These are phyloP conservation scores for Phenganax subtilis DNA, from an alignment of 92 coral and sea anemone species.

Conservation along the genomic window DNA sequence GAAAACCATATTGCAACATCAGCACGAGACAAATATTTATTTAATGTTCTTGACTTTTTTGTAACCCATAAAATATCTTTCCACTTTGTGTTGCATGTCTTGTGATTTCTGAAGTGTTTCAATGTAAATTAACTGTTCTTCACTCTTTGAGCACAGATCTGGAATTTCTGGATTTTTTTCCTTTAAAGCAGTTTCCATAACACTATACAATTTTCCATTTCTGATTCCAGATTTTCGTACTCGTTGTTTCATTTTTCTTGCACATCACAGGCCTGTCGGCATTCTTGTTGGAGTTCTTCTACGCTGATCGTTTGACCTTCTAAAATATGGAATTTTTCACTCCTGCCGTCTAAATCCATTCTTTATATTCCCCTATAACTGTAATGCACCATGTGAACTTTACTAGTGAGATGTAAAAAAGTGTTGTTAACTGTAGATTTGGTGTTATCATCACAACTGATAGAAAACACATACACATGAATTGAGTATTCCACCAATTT, in stretches of 20 bases:
- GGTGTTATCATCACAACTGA: conserved; percentile 43
- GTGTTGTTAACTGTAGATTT: conserved; percentile 45
- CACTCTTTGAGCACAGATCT: conserved; percentile 45
- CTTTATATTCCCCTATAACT: conserved; percentile 49
- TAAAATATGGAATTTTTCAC: conserved; percentile 50
- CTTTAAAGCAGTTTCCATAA: conserved; percentile 45
- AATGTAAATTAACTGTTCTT: conserved; percentile 44
- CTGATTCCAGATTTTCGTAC: conserved; percentile 47
- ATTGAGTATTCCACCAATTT: conserved; percentile 49
- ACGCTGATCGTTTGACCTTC: conserved; percentile 53
- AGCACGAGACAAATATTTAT: conserved; percentile 46
- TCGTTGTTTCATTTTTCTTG: conserved; percentile 49
- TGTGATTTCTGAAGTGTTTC: conserved; percentile 33
- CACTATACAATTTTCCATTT: conserved; percentile 50
- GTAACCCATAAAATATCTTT: conserved; percentile 46
- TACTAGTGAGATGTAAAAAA: conserved; percentile 49
- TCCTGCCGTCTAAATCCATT: conserved; percentile 44
- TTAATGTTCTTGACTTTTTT: conserved; percentile 56
- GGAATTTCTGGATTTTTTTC: conserved; percentile 46
- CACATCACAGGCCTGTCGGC: conserved; percentile 44
- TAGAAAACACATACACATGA: too few relatives aligned
- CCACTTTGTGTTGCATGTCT: conserved; percentile 34
- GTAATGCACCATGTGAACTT: conserved; percentile 42
- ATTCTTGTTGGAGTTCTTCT: conserved; percentile 45
- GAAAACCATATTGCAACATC: conserved; percentile 63